Conservation (phyloP, 2,113 vertebrate genomes). For the Mobula hypostoma region DNA sequence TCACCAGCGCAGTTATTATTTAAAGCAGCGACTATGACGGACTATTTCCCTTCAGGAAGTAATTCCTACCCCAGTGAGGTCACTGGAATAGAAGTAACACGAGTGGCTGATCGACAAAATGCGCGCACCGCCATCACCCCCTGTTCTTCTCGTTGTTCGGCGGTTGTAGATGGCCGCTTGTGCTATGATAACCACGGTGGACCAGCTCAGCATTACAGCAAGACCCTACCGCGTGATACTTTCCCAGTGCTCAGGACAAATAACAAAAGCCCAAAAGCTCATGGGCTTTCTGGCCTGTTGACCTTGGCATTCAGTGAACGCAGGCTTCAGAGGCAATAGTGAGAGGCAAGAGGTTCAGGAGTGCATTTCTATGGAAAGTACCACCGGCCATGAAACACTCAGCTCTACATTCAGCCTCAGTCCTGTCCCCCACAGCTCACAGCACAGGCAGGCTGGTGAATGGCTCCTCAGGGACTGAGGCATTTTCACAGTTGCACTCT, state of each 20-base stretch:
- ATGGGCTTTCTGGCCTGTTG: not conserved
- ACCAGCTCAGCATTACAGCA: not conserved
- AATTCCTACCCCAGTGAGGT: not conserved
- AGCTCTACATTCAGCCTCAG: too few species aligned
- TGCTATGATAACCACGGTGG: too few species aligned
- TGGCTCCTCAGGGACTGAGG: not conserved
- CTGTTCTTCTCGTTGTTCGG: too few species aligned
- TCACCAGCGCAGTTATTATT: not conserved
- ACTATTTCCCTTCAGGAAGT: not conserved
- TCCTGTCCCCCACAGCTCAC: not conserved
- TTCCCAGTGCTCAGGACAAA: not conserved
- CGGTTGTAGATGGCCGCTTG: too few species aligned
- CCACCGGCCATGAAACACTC: not conserved
- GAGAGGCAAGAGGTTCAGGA: not conserved
- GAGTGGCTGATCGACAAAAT: not conserved
- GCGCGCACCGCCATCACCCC: not conserved
- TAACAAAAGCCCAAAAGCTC: not conserved
- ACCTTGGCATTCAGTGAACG: not conserved
- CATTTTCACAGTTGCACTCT: not conserved
- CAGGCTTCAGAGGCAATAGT: not conserved
- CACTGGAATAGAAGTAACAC: not conserved
- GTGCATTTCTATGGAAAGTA: not conserved
- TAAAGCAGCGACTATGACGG: not conserved
- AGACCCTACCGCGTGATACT: not conserved
- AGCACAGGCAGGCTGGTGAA: not conserved